A percentile compares a stretch with the other conserved stretches of the same genome.
Conservation (phyloP, 2,888 invertebrate species). For the Ennomos erosarius region DNA sequence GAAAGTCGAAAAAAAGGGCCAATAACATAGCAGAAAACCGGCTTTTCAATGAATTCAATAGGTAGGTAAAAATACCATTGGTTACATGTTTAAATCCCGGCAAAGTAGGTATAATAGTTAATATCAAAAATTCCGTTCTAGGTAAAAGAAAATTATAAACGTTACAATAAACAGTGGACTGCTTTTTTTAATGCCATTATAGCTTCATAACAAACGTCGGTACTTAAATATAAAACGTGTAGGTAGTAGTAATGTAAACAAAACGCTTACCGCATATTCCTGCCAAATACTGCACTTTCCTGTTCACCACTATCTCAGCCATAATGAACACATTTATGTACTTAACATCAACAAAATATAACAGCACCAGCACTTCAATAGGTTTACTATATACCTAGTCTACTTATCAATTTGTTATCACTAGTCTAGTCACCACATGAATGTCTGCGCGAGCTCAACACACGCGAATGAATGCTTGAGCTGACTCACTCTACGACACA, state of each 20-base stretch:
- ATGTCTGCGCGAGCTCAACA: not conserved
- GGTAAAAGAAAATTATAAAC: too few relatives aligned
- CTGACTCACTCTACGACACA: too few relatives aligned
- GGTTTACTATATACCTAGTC: not conserved
- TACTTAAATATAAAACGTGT: too few relatives aligned
- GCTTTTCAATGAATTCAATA: too few relatives aligned
- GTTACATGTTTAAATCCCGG: too few relatives aligned
- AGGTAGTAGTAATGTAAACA: slow-evolving; percentile 10
- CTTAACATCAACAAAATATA: slow-evolving; percentile 4
- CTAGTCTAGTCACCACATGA: not conserved
- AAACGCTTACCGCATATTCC: slow-evolving; percentile 71
- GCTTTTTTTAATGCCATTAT: not conserved
- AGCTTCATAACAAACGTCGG: too few relatives aligned
- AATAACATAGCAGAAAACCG: too few relatives aligned
- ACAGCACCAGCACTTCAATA: slow-evolving; percentile 6
- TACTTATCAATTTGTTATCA: slow-evolving; percentile 7
- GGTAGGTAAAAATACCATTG: too few relatives aligned
- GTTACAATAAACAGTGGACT: too few relatives aligned
- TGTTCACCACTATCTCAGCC: slow-evolving; percentile 50
- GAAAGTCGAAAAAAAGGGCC: too few relatives aligned
- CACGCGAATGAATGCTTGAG: not conserved
- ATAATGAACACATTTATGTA: slow-evolving; percentile 38
- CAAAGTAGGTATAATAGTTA: too few relatives aligned
- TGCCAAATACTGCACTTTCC: slow-evolving; percentile 76
- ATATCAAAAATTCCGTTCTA: too few relatives aligned